Evolutionary conservation across 1,140 invertebrate genomes (phyloP).

Genomic region (Drosophila rhopaloa): DNA sequence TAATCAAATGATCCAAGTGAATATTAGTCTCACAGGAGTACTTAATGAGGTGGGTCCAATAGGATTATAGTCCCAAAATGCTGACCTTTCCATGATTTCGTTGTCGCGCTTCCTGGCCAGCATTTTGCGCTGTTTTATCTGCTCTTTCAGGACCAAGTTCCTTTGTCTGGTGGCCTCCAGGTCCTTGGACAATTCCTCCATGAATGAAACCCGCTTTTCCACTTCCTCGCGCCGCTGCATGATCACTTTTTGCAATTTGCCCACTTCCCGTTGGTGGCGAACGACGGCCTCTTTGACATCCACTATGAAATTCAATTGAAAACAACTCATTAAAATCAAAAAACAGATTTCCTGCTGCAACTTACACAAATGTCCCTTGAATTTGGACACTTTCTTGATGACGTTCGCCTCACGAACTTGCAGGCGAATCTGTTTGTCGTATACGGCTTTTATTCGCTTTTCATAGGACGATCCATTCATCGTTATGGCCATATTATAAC

Average conservation of each 20-base stretch:
- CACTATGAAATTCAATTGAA: constrained; percentile 11
- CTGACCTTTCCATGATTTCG: constrained; percentile 46
- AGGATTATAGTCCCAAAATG: not conserved
- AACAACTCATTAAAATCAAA: not conserved
- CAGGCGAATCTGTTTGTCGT: constrained; percentile 26
- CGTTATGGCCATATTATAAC: constrained; percentile 14
- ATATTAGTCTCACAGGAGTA: no score
- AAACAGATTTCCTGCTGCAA: not conserved
- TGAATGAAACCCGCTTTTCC: constrained; percentile 16
- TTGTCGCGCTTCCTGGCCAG: constrained; percentile 9
- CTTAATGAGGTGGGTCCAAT: no score
- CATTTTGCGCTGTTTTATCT: constrained; percentile 7
- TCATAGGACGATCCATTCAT: not conserved
- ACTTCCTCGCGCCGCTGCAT: constrained; percentile 12
- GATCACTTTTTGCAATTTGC: not conserved
- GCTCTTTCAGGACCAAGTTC: constrained; percentile 3
- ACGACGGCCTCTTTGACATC: not conserved
- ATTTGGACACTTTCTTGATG: constrained; percentile 35
- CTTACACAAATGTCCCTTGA: constrained; percentile 37
- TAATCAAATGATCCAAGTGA: no score
- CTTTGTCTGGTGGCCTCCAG: constrained; percentile 20
- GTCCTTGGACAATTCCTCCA: constrained; percentile 9
- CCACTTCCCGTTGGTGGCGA: constrained; percentile 19
- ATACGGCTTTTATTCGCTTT: constrained; percentile 34
- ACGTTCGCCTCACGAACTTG: constrained; percentile 15